Evolutionary conservation across 2,113 vertebrate genomes (phyloP).

Genomic region (Nymphicus hollandicus): DNA sequence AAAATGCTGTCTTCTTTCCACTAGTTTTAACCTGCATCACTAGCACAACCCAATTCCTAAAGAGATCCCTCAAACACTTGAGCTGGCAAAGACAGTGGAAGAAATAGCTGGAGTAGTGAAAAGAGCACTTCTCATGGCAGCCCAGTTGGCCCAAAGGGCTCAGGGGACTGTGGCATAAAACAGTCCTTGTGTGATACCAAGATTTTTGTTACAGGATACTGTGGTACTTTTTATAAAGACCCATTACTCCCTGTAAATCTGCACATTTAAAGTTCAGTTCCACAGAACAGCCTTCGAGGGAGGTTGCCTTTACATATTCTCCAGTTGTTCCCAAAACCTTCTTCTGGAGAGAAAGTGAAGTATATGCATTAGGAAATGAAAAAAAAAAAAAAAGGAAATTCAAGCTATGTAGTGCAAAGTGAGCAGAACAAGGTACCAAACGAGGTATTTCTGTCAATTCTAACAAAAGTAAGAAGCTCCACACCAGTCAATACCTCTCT

Average conservation of each 20-base stretch:
- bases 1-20: neutral
- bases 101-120: neutral
- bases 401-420: accelerated
- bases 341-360: neutral
- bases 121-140: neutral
- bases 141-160: neutral
- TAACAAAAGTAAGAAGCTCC: neutral
- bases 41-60: neutral
- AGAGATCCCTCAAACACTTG: neutral
- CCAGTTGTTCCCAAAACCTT: neutral
- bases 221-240: neutral
- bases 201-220: neutral
- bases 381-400: neutral
- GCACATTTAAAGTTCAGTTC: neutral
- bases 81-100: neutral
- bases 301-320: neutral
- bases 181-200: neutral
- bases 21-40: neutral
- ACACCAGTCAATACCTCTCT: neutral
- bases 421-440: neutral
- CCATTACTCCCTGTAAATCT: neutral
- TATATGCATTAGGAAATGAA: neutral
- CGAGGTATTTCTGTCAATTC: neutral
- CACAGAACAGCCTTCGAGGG: neutral
- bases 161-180: neutral